Evolutionary conservation across 2,797 vertebrate species (phyloP), one percentile per base, ranked within the genome.

Genomic region (Sebastes steindachneri): DNA sequence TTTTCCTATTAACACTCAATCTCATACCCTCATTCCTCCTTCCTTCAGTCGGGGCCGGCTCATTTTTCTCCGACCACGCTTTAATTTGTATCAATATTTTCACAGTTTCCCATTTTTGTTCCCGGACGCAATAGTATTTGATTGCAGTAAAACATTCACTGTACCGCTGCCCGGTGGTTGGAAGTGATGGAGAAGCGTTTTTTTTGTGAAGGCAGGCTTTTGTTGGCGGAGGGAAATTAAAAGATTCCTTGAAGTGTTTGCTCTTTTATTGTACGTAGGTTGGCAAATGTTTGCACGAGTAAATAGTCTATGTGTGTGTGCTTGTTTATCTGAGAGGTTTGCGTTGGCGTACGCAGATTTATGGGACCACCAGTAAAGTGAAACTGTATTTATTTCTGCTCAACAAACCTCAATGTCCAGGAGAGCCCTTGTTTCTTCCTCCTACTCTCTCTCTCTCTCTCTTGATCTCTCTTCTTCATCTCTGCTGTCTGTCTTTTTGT

Each of bases 31-130:
- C 78, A 80, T 73, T 85, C 72, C 62, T 80, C 82, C 77, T 75
- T 29, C 71, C 77, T n/a, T 67, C 67, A 7, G 29, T 67, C 55
- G 5, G 45, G 15, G 41, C 54, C 71, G 73, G 79, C 59, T 91
- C 63, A 2, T 86, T 87, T 79, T 84, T 80, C 66, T 21, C 37
- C n/a, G 9, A 80, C 86, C 80, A 15, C 68, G 33, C 88, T 90
- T 91, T 86, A 85, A 93, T 93, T 95, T 87, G 71, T 75, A 91
- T 92, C 91, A 95, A 95, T 93, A 94, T 95, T 96, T 95, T 93
- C 75, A 82, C 84, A 95, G 93, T 94, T 95, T 92, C 86, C 76
- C 68, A 33, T 92, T 93, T 82, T 48, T 41, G 12, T 90, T 84
- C 51, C 65, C 69, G 17, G 74, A 74, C 66, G 73, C 87, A 88